A percentile compares a stretch with the other conserved stretches of the same genome.
Conservation (phyloP, 2,113 vertebrate species). For the Trinectes maculatus region DNA sequence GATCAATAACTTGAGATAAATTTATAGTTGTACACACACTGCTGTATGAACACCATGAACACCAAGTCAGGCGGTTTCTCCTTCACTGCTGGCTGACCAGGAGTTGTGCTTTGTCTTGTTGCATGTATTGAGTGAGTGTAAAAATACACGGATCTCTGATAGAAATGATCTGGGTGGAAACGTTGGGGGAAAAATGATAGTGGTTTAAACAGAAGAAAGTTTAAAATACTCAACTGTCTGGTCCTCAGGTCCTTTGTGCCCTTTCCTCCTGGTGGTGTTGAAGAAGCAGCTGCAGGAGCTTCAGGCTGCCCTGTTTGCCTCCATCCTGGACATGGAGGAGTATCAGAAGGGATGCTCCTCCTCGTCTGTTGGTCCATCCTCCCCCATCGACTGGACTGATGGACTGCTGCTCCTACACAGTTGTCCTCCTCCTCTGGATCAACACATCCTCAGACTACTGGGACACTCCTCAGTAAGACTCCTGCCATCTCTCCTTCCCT, state of each 20-base stretch:
- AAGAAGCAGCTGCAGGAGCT: conserved; percentile 68
- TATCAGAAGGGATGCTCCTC: conserved; percentile 42
- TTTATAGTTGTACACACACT: too few species aligned
- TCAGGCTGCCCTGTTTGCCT: conserved; percentile 64
- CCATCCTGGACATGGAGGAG: conserved; percentile 74
- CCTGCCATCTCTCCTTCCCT: not conserved
- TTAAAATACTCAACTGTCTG: too few species aligned
- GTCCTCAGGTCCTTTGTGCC: conserved; percentile 59
- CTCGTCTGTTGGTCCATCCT: conserved; percentile 28
- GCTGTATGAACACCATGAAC: too few species aligned
- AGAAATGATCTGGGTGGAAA: too few species aligned
- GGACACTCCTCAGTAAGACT: conserved; percentile 48
- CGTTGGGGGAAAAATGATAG: too few species aligned
- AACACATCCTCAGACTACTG: conserved; percentile 74
- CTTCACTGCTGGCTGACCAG: too few species aligned
- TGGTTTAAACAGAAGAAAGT: too few species aligned
- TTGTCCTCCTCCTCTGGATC: conserved; percentile 60
- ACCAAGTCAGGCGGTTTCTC: too few species aligned
- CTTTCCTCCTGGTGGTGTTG: conserved; percentile 75
- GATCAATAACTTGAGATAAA: too few species aligned
- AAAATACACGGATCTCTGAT: too few species aligned
- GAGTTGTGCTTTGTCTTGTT: too few species aligned
- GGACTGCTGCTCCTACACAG: conserved; percentile 70
- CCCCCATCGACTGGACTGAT: conserved; percentile 66
- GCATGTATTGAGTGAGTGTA: too few species aligned